A percentile compares a stretch with the other conserved stretches of the same genome.
Conservation (phyloP, 1,140 invertebrate species). For the Euura saliciscinereae region DNA sequence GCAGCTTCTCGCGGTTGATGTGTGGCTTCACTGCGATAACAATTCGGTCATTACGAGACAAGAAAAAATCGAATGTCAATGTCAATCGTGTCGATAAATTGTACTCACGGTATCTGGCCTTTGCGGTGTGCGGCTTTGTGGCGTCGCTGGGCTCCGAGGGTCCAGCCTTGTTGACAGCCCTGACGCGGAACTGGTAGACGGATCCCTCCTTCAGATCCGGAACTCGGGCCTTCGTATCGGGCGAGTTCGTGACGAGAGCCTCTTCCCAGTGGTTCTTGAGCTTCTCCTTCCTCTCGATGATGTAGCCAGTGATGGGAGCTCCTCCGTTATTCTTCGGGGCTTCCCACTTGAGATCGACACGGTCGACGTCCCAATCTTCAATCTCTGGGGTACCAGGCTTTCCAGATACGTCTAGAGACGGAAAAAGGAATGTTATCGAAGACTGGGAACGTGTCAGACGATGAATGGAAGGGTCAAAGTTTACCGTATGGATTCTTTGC, state of each 20-base stretch:
- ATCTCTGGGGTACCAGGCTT: constrained; percentile 89
- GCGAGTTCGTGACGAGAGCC: constrained; percentile 78
- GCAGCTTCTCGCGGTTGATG: constrained; percentile 91
- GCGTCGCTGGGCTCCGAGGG: constrained; percentile 88
- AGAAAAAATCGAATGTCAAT: constrained; percentile 20
- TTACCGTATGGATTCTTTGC: constrained; percentile 96
- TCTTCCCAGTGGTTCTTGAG: constrained; percentile 88
- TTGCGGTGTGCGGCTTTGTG: constrained; percentile 86
- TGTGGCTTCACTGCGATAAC: constrained; percentile 77
- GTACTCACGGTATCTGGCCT: constrained; percentile 85
- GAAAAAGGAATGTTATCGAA: constrained; percentile 17
- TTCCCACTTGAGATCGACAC: constrained; percentile 93
- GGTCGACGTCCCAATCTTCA: constrained; percentile 92
- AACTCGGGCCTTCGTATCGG: constrained; percentile 81
- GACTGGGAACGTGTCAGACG: constrained; percentile 12
- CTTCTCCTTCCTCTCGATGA: constrained; percentile 97
- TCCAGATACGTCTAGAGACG: constrained; percentile 73
- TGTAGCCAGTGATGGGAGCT: constrained; percentile 92
- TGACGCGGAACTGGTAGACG: constrained; percentile 90
- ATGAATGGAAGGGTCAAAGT: constrained; percentile 16
- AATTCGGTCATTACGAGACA: constrained; percentile 29
- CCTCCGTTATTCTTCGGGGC: constrained; percentile 89
- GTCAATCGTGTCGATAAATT: not conserved
- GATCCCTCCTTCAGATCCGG: constrained; percentile 90
- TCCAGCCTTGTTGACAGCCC: constrained; percentile 94